Percentiles rank a stretch among this genome's conserved stretches.
Conservation (phyloP, 2,113 vertebrate species). For the Parotia lawesii region DNA sequence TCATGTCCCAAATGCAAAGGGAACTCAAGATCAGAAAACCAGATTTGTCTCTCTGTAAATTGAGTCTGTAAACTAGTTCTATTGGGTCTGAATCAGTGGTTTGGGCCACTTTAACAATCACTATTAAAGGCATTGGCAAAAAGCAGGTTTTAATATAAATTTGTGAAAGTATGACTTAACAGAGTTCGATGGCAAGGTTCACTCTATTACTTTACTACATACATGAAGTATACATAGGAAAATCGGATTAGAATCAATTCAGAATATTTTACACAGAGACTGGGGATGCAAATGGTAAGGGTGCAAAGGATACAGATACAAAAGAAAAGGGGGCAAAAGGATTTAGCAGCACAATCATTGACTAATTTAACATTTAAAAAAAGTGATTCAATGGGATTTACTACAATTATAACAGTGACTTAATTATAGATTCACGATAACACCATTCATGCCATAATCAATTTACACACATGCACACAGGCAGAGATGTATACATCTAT, state of each 20-base stretch:
- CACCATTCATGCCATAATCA: neutral
- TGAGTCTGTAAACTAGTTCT: neutral
- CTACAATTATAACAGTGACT: neutral
- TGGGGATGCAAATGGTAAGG: neutral
- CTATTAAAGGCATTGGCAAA: neutral
- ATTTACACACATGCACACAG: neutral
- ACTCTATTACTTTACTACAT: neutral
- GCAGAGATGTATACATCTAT: neutral
- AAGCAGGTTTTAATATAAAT: neutral
- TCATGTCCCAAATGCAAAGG: neutral
- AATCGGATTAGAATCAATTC: neutral
- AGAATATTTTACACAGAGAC: neutral
- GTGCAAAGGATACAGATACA: neutral
- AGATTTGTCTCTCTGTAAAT: neutral
- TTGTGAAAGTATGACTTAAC: neutral
- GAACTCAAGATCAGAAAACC: neutral
- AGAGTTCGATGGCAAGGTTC: neutral
- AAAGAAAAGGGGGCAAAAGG: neutral
- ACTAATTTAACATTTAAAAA: neutral
- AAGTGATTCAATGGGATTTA: neutral
- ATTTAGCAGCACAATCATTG: neutral
- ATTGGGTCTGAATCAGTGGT: neutral
- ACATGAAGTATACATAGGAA: neutral
- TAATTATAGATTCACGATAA: neutral
- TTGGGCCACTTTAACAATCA: neutral